Evolutionary conservation across 2,888 invertebrate species (phyloP), one percentile per base, ranked within the genome.

Genomic region (Trichogramma dendrolimi): DNA sequence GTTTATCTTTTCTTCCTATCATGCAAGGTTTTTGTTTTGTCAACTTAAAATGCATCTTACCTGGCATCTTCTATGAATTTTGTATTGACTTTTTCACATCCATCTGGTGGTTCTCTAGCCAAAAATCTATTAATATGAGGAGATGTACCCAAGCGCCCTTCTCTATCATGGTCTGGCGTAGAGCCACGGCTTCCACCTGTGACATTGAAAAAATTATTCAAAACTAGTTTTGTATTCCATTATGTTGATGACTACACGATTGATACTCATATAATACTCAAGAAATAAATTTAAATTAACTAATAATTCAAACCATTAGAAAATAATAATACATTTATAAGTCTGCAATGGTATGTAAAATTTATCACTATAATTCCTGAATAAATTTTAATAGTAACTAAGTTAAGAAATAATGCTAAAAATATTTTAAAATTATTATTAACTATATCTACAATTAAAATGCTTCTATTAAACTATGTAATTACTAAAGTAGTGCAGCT

Each of bases 41-140:
- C 10, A 49, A 49, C 6, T 7, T 49, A 7, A 49, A 6, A 49
- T 49, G 10, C 10, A 49, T 54, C 44, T 72, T 73, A 84, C 84
- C 83, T 83, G 71, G 79, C 79, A 74, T 85, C 85, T 74, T 85
- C 85, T 61, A 83, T 81, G 68, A 85, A 84, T 79, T 87, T 89
- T 67, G 90, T 82, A 76, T 85, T 87, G 68, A 90, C 89, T 81
- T 88, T 90, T 83, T 93, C 92, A 83, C 92, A 93, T 75, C 93
- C 93, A 83, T 93, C 92, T 39, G 93, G 93, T 56, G 93, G 93
- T 80, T 92, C 92, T 58, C 93, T 83, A 47, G 92, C 91, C 75
- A 92, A 83, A 80, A 92, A 92, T 75, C 88, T 86, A 79, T 92
- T 91, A 75, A 92, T 91, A 78, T 90, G 89, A 47, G 92, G 92